Evolutionary conservation across 2,888 invertebrate genomes (phyloP).

Genomic region (Drosophila fungiperda): DNA sequence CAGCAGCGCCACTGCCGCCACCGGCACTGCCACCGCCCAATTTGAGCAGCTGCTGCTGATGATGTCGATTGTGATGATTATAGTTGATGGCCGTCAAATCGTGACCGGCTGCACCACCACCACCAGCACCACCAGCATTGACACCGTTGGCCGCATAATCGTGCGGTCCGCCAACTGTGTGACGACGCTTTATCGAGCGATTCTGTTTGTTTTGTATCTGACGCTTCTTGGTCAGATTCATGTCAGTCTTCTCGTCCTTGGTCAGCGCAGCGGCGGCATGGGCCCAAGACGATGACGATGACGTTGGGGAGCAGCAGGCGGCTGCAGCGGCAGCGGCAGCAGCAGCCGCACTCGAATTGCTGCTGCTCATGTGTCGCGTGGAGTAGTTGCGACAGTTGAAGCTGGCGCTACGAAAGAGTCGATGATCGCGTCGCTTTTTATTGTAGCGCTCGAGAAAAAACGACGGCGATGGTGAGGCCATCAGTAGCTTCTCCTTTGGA

Average conservation of each 20-base stretch:
- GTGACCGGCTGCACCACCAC: conserved; percentile 36
- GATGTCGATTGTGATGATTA: conserved; percentile 73
- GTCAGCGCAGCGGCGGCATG: conserved; percentile 86
- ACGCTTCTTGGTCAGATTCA: conserved; percentile 91
- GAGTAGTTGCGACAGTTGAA: conserved; percentile 85
- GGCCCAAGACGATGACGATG: conserved; percentile 72
- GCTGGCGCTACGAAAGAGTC: conserved; percentile 84
- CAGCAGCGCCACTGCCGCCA: conserved; percentile 46
- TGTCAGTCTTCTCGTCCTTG: conserved; percentile 92
- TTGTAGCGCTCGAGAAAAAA: conserved; percentile 85
- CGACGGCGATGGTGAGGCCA: conserved; percentile 80
- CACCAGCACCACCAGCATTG: conserved; percentile 11
- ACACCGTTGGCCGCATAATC: conserved; percentile 86
- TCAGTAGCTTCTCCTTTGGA: conserved; percentile 83
- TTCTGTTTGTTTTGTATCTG: conserved; percentile 86
- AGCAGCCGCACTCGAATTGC: conserved; percentile 72
- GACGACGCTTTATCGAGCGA: conserved; percentile 92
- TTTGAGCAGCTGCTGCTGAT: conserved; percentile 69
- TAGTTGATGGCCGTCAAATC: conserved; percentile 71
- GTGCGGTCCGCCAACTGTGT: conserved; percentile 97
- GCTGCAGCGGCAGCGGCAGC: conserved; percentile 69
- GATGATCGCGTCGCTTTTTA: conserved; percentile 84
- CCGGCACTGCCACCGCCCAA: conserved; percentile 42
- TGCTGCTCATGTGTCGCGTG: conserved; percentile 83
- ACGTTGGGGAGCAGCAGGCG: conserved; percentile 75